phyloP scores from a whole-genome alignment of 1,140 invertebrate species.

The Campoletis sonorensis region DNA sequence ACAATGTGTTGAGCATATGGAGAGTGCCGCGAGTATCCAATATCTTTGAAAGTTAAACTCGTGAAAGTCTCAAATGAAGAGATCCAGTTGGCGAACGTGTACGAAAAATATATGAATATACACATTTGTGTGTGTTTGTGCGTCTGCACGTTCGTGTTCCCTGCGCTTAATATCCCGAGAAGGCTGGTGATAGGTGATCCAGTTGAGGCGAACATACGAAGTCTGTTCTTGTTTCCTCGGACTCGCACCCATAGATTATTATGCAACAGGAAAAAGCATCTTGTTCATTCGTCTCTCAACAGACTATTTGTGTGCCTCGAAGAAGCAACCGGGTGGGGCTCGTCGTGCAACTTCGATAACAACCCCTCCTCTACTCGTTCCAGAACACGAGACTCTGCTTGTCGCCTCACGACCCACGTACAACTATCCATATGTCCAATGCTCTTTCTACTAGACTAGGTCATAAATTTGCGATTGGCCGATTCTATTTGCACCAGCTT shows the following conservation, averaged over 20 bases:
- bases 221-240: constrained; percentile 23
- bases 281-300: neutral
- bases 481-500: neutral
- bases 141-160: neutral
- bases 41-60: neutral
- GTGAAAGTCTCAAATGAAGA: constrained; percentile 17
- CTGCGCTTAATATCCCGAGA: neutral
- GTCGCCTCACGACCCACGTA: constrained; percentile 38
- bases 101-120: neutral
- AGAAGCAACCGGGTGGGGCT: constrained; percentile 25
- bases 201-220: constrained; percentile 40
- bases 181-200: constrained; percentile 30
- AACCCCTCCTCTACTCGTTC: neutral
- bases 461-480: constrained; percentile 38
- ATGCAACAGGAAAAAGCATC: constrained; percentile 39
- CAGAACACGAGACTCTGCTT: constrained; percentile 20
- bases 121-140: neutral
- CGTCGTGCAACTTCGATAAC: constrained; percentile 42
- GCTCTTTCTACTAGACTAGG: constrained; percentile 6
- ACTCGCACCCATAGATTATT: constrained; percentile 41
- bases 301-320: constrained; percentile 14
- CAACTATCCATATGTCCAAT: constrained; percentile 1
- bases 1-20: constrained; percentile 25
- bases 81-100: constrained; percentile 23
- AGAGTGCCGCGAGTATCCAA: constrained; percentile 7